Base-by-base conservation (phyloP, 2,888 invertebrate genomes). In the Plagodis dolabraria region DNA sequence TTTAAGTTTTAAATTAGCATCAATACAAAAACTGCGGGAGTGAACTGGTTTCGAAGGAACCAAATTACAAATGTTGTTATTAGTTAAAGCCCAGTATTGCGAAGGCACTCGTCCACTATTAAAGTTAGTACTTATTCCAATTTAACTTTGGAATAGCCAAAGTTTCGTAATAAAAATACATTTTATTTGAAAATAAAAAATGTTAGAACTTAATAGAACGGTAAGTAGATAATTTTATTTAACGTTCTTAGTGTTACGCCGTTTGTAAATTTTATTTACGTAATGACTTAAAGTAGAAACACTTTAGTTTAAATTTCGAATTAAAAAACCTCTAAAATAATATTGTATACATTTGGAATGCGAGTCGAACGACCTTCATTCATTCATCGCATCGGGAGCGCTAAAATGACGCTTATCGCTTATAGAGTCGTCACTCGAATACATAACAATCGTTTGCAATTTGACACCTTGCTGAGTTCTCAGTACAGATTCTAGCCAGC, bases 111-210 rank as follows among this genome's bases (percentile, higher is more conserved):
- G 65, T 74, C 78, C 80, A 83, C 83, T 83, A 83, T 81, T 74
- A 72, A 75, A 75, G 72, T 72, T 74, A 43, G 49, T 49, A 22
- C 22, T 22, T 22, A 68, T 74, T 76, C 75, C 82, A 87, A 88
- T 88, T 82, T 86, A 88, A 87, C 86, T 88, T 87, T 60, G 74
- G 69, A 79, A 83, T 82, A 78, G 79, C 69, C 70, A 69, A 80
- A 79, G 74, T 86, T 86, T 80, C 70, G 53, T 53, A 62, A 60
- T 57, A 57, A 72, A 68, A 75, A 11, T 22, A 40, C 1, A 22
- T 56, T 56, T 50, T 60, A 54, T 56, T 46, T 33, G 44, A 34
- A 48, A 45, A 48, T n/a, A n/a, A 52, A 40, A 35, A 5, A 49
- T 33, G 38, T 55, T 49, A 48, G 42, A 59, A 53, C 33, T 45